Evolutionary conservation across 2,113 vertebrate genomes (phyloP), one percentile per base, ranked within the genome.

Genomic region (Semicossyphus pulcher): DNA sequence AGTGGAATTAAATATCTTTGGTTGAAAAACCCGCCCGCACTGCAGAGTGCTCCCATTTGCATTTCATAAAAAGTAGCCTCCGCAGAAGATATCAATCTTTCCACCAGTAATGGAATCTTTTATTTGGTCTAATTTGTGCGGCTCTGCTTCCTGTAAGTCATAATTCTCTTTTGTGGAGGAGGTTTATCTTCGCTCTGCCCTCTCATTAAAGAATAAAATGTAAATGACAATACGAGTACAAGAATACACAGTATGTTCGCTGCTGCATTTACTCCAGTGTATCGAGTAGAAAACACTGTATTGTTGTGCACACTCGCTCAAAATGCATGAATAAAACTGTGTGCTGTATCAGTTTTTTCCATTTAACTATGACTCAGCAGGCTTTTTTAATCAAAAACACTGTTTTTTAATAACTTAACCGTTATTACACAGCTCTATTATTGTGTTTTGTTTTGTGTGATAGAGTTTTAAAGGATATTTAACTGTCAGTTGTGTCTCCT

Each of bases 51-150:
- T 42, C 12, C 49, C 49, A 77, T 86, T 85, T 83, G 70, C 72
- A 42, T 88, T 81, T 85, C 59, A 82, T 78, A 64, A 83, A 84
- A 80, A 70, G 44, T 36, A 51, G 54, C 74, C 62, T n/a, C 37
- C 41, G 34, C 29, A 48, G 23, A 81, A 64, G 78, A 88, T 62
- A 74, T 74, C 48, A 76, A 64, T 89, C 75, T 73, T 78, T 76
- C 70, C 72, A 47, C 32, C 54, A 44, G 68, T 89, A 88, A 91
- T 91, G 82, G 76, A 81, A 87, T 89, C 83, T 85, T 85, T 86
- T 63, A 80, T 77, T 56, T n/a, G 20, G 34, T 52, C 31, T 82
- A 74, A 87, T 89, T 88, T 81, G 79, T 71, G 66, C 70, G 56
- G 76, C 73, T 74, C 53, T 60, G 54, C 67, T 69, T 81, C 51